These are phyloP conservation scores for Onychostoma macrolepis DNA, from an alignment of 2,113 vertebrate genomes.

Conservation along the genomic window DNA sequence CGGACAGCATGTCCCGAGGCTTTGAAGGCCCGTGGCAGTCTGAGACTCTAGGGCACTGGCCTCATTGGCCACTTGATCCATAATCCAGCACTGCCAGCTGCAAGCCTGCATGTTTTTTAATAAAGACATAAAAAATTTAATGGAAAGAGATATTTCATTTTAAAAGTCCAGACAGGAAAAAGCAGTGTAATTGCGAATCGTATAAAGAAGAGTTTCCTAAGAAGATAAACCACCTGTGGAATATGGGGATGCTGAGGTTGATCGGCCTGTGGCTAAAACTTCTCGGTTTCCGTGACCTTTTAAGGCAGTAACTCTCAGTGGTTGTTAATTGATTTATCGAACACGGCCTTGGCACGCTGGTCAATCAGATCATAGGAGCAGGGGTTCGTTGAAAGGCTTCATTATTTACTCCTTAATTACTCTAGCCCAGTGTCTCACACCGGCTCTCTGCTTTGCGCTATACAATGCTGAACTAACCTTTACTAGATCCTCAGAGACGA, in stretches of 20 bases:
- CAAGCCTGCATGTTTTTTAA: slow-evolving; percentile 9
- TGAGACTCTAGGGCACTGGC: background rate
- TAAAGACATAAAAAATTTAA: slow-evolving; percentile 6
- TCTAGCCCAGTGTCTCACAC: slow-evolving; percentile 26
- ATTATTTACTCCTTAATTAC: slow-evolving; percentile 66
- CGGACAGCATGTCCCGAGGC: slow-evolving; percentile 9
- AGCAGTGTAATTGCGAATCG: background rate
- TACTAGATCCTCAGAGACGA: slow-evolving; percentile 37
- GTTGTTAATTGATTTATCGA: slow-evolving; percentile 62
- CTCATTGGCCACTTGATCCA: background rate
- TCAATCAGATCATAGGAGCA: slow-evolving; percentile 48
- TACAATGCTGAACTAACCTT: slow-evolving; percentile 44
- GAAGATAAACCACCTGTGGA: background rate
- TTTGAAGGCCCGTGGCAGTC: slow-evolving; percentile 1
- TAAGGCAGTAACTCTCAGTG: slow-evolving; percentile 30
- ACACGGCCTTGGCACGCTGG: slow-evolving; percentile 25
- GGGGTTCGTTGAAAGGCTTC: slow-evolving; percentile 51
- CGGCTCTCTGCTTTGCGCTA: slow-evolving; percentile 33
- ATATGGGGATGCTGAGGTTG: background rate
- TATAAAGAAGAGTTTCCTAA: background rate
- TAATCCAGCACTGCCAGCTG: background rate
- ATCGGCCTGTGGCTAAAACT: slow-evolving; percentile 1
- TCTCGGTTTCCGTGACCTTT: slow-evolving; percentile 41
- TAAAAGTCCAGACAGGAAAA: background rate
- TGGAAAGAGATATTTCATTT: background rate